Base-by-base conservation (phyloP, 2,888 invertebrate genomes). In the Drosophila diplacantha region DNA sequence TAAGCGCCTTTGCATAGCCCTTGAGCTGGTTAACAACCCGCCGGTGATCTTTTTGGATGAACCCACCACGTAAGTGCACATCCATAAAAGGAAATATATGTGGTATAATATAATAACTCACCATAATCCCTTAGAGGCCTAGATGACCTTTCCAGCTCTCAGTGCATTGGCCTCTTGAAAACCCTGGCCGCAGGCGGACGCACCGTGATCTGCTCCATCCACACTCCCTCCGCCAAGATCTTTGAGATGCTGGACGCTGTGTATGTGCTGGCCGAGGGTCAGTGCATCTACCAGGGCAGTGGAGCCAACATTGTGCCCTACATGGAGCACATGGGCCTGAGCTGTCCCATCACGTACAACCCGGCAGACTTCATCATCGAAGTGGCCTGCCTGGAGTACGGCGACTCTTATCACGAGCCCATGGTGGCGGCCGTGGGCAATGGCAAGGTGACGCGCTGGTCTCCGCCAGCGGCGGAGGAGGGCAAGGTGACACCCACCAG, bases 1-100 rank as follows among this genome's bases (percentile, higher is more conserved):
- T 66, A 98, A 98, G 87, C 90, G 98, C 26, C 90, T 98, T n/a
- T 95, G 96, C 1, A 96, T 98, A 43, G 98, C 97, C 0, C 88
- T 97, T 67, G 98, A 98, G 87, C 90, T 98, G 26, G 92, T 89
- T 1, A 97, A 97, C 88, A 98, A 98, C 88, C 98, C 98, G 3
- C 97, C 98, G 0, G 93, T 98, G 8, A 92, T 98, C 87, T 98
- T 98, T 87, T 91, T 98, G 63, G 98, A 98, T 87, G 98, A 98
- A 86, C 98, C 98, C 1, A 98, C 98, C 4, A 97, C 97, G 97
- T 98, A 90, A 92, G 84, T 75, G 0, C 2, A 7, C 8, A 18
- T 12, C 0, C 3, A 12, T 12, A 14, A 9, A 9, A 8, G 2
- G 7, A 14, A 20, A 20, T 11, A 20, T 3, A 20, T 14, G n/a